A percentile compares a stretch with the other conserved stretches of the same genome.
Evolutionary conservation across 2,113 vertebrate genomes (phyloP).

Genomic region (Megaceryle torquata): DNA sequence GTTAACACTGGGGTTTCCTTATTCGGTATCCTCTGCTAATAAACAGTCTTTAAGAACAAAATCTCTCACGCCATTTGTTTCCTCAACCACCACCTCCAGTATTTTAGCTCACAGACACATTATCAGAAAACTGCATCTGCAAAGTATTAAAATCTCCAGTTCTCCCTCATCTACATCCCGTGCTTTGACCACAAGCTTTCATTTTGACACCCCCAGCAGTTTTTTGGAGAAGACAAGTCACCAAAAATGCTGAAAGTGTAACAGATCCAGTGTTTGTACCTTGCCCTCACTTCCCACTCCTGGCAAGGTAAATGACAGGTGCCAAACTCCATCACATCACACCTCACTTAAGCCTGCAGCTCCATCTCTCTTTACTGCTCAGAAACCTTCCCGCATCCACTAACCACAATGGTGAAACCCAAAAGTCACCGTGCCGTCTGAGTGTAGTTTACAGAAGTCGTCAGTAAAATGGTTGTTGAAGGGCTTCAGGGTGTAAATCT

Average conservation of each 20-base stretch:
- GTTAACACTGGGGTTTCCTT: not conserved
- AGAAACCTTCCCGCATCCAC: not conserved
- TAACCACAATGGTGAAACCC: not conserved
- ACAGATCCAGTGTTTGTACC: not conserved
- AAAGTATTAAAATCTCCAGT: not conserved
- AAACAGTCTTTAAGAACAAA: not conserved
- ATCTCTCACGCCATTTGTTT: not conserved
- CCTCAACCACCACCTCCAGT: not conserved
- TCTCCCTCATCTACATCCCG: not conserved
- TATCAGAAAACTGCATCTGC: not conserved
- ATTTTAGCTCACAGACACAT: not conserved
- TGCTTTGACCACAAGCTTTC: not conserved
- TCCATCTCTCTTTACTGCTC: not conserved
- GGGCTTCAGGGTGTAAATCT: not conserved
- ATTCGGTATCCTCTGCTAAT: not conserved
- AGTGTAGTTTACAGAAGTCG: no score
- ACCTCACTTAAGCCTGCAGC: not conserved
- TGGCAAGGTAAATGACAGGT: accelerated
- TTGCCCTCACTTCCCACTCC: not conserved
- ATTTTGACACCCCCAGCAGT: not conserved
- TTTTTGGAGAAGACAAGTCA: not conserved
- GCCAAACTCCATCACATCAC: not conserved
- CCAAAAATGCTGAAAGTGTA: not conserved
- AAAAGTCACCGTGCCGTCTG: not conserved
- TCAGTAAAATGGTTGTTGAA: no score